Conservation (phyloP, 2,888 invertebrate genomes). For the Euplagia quadripunctaria region DNA sequence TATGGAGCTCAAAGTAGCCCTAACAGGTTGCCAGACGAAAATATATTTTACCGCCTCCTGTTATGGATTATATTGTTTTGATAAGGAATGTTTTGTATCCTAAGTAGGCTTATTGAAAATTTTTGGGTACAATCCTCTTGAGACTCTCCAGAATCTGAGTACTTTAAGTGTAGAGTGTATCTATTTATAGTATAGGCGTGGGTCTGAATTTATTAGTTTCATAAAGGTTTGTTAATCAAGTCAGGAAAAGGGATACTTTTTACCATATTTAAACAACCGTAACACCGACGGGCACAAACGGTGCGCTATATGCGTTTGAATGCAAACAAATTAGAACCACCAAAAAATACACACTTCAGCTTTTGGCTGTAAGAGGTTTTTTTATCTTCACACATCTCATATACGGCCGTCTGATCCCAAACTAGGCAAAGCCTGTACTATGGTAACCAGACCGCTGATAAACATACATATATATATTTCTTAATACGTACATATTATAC, state of each 20-base stretch:
- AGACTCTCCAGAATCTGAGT: constrained; percentile 25
- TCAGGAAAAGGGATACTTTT: not conserved
- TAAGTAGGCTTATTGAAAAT: constrained; percentile 29
- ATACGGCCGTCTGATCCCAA: too few species aligned
- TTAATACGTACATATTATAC: too few species aligned
- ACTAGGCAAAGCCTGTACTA: too few species aligned
- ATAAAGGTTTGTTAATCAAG: not conserved
- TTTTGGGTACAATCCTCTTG: constrained; percentile 38
- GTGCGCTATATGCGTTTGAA: too few species aligned
- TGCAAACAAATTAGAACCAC: too few species aligned
- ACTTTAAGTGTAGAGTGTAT: constrained; percentile 20
- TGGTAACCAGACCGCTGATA: too few species aligned
- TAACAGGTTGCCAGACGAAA: constrained; percentile 13
- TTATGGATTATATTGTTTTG: constrained; percentile 28
- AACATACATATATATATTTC: too few species aligned
- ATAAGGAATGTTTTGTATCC: constrained; percentile 15
- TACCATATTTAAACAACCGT: too few species aligned
- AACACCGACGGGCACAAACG: too few species aligned
- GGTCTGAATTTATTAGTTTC: constrained; percentile 1
- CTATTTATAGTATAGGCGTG: not conserved
- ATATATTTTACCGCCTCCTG: not conserved
- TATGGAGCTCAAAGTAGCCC: constrained; percentile 31
- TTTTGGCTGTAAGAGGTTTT: too few species aligned
- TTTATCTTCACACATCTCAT: too few species aligned
- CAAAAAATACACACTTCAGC: too few species aligned